phyloP scores from a whole-genome alignment of 2,888 invertebrate genomes.

The Hofmannophila pseudospretella region DNA sequence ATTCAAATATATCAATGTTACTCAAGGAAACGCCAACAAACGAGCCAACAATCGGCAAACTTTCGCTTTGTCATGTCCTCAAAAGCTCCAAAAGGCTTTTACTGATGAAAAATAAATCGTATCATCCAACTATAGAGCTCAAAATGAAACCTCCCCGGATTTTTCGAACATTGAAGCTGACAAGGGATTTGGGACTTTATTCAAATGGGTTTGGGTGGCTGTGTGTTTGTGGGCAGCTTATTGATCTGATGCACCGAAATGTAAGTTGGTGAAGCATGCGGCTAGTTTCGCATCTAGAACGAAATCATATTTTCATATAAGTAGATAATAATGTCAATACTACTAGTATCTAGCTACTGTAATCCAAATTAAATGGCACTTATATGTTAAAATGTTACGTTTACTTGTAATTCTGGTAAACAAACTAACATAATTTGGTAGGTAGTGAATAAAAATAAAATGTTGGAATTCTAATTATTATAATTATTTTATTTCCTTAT shows the following conservation, averaged over 20 bases:
- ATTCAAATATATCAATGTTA: too few relatives aligned
- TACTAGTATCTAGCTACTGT: too few relatives aligned
- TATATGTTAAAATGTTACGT: too few relatives aligned
- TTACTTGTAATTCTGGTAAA: too few relatives aligned
- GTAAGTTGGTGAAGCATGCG: slow-evolving; percentile 3
- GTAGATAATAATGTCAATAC: too few relatives aligned
- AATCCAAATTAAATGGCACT: too few relatives aligned
- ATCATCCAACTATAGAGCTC: background rate
- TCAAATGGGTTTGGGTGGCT: slow-evolving; percentile 13
- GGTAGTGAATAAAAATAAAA: too few relatives aligned
- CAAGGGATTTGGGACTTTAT: slow-evolving; percentile 23
- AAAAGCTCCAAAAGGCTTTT: background rate
- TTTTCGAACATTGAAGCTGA: background rate
- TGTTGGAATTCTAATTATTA: too few relatives aligned
- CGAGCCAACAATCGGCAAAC: background rate
- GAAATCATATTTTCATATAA: too few relatives aligned
- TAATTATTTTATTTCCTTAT: too few relatives aligned
- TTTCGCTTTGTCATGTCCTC: background rate
- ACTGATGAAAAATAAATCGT: background rate
- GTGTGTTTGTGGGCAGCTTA: slow-evolving; percentile 12
- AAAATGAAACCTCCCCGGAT: background rate
- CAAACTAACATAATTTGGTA: too few relatives aligned
- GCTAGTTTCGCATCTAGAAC: background rate
- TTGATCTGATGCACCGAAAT: slow-evolving; percentile 21
- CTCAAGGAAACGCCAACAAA: background rate